A percentile compares a stretch with the other conserved stretches of the same genome.
These are phyloP conservation scores for Zaprionus obscuricornis DNA, from an alignment of 2,888 invertebrate genomes.

Conservation along the genomic window DNA sequence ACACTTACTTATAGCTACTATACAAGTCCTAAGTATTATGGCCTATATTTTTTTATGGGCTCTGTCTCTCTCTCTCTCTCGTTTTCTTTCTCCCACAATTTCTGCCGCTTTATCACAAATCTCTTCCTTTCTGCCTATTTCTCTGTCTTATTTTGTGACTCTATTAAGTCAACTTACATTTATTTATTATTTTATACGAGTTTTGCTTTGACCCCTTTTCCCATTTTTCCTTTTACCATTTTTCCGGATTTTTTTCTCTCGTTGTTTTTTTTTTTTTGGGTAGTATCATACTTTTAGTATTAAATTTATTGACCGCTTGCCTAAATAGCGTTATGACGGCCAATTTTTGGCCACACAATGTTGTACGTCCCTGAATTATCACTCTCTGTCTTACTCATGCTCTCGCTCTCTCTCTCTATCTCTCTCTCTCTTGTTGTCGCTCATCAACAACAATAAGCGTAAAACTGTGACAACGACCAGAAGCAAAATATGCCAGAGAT, in stretches of 20 bases:
- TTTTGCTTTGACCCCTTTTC: conserved; percentile 11
- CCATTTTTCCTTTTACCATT: conserved; percentile 6
- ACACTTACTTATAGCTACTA: conserved; percentile 12
- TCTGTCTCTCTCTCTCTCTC: no score
- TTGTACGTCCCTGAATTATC: no score
- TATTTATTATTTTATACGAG: conserved; percentile 41
- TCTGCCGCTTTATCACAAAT: no score
- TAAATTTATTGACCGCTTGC: conserved; percentile 36
- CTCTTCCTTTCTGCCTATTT: no score
- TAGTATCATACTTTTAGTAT: conserved; percentile 37
- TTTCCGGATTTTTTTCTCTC: conserved; percentile 15
- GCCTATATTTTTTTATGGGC: conserved; percentile 33
- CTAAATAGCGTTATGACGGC: conserved; percentile 40
- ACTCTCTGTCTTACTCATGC: no score
- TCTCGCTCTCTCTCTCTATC: no score
- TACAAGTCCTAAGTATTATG: conserved; percentile 32
- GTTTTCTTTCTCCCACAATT: no score
- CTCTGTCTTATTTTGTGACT: background rate
- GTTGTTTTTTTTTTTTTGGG: no score
- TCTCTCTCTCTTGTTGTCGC: no score
- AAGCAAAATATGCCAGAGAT: conserved; percentile 49
- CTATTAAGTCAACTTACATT: conserved; percentile 24
- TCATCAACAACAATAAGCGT: conserved; percentile 46
- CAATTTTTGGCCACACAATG: conserved; percentile 20
- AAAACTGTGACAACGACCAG: conserved; percentile 30